Base-by-base conservation (phyloP, 1,140 invertebrate species). In the Cecropterus lyciades region DNA sequence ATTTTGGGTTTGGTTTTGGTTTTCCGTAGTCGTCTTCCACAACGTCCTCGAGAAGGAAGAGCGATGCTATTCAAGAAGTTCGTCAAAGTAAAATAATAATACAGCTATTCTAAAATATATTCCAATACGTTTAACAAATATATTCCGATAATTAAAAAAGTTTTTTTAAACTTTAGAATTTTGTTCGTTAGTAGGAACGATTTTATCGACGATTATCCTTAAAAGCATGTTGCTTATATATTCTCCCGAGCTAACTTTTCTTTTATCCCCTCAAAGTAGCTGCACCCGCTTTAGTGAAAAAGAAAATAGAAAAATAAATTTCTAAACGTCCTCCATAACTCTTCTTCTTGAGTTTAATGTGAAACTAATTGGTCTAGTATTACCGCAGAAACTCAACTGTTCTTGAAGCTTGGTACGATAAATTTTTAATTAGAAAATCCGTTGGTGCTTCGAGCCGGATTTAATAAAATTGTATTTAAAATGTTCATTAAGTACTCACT, bases 331-430 rank as follows among this genome's bases (percentile, higher is more conserved):
- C 17, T 27, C 27, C 13, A 40, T 55, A 55, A 55, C 51, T 55
- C 51, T 17, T 55, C 51, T 17, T 40, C 30, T 40, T 55, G 51
- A 55, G 30, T 27, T 55, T 55, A 55, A 40, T 55, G 30, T 55
- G 51, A 37, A 40, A 55, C 51, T 55, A 55, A 55, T 55, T 40
- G 51, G 51, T 33, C 27, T 55, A 40, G n/a, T 55, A 55, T 40
- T 55, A 17, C 51, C 27, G 9, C 30, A 24, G 51, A 55, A 24
- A 33, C 51, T 40, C 8, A 55, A 14, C 8, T 55, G 1, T 5
- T 3, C 27, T 40, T 17, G 5, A 16, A 40, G 14, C 30, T 55
- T 16, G 27, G 13, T 6, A 13, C 27, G 14, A 16, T 30, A 16
- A 55, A 17, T 30, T 16, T 55, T 53, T 40, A 40, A 40, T 40